Evolutionary conservation across 2,888 invertebrate species (phyloP).

Genomic region (Diarsia brunnea): DNA sequence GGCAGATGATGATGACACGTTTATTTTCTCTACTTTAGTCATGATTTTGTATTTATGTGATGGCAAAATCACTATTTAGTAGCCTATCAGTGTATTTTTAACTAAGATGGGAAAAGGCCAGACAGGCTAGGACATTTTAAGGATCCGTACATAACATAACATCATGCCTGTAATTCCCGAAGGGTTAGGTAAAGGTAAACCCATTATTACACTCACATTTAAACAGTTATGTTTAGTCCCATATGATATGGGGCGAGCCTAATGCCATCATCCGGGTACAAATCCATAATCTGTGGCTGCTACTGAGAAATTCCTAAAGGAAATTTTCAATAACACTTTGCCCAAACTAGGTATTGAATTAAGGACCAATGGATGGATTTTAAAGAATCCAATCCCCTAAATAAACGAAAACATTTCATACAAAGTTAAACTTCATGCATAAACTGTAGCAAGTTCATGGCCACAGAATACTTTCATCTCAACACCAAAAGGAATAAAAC

Average conservation of each 20-base stretch:
- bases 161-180: too few relatives aligned
- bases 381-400: not conserved
- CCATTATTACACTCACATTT: too few relatives aligned
- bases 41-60: not conserved
- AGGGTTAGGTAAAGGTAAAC: too few relatives aligned
- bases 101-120: not conserved
- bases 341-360: not conserved
- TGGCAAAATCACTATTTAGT: not conserved
- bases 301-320: too few relatives aligned
- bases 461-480: conserved; percentile 37
- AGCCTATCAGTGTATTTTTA: not conserved
- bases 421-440: not conserved
- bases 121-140: not conserved
- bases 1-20: too few relatives aligned
- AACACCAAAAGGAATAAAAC: conserved; percentile 39
- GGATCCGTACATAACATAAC: not conserved
- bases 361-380: not conserved
- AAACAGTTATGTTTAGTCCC: too few relatives aligned
- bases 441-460: conserved; percentile 50
- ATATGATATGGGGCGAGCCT: too few relatives aligned
- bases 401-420: not conserved
- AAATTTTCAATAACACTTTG: too few relatives aligned
- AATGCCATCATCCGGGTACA: too few relatives aligned
- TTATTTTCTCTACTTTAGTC: not conserved
- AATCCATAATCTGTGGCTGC: too few relatives aligned